Base-by-base conservation (phyloP, 2,113 vertebrate genomes). In the Otocyon megalotis region DNA sequence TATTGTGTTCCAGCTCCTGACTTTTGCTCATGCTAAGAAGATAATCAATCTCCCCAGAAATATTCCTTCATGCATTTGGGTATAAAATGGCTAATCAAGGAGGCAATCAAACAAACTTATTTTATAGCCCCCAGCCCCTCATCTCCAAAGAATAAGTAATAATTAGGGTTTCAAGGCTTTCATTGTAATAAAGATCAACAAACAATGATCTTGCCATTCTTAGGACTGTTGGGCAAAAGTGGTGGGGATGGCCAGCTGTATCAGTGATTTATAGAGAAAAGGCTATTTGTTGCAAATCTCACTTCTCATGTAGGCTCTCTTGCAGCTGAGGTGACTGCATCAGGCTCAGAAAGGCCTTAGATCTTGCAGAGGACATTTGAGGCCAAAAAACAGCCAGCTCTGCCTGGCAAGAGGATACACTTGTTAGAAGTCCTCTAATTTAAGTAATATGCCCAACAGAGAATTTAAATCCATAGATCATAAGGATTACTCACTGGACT, bases 11-110 rank as follows among this genome's bases (percentile, higher is more conserved):
- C 14, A 37, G 58, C 48, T 60, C 37, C 15, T 77, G 35, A 7
- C 54, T 86, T 96, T 95, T 92, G 69, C 48, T 60, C 28, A 35
- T 37, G 2, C 15, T 87, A 63, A 20, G 37, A 82, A 85, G 32
- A 86, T 19, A 93, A 76, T 24, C 32, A 63, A 60, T 60, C 76
- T 76, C 35, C 16, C 9, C 14, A 48, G n/a, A 94, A 71, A 43
- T 37, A 67, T 37, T 35, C 58, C 56, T 77, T 92, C n/a, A 56
- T 37, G 60, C 81, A 94, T 90, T 80, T 92, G 94, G 86, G 43
- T 11, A 1, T 71, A 95, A 92, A 91, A 56, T 85, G 92, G 37
- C 79, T 97, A 97, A 98, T 92, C 92, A 98, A 97, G 56, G 30
- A 90, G 63, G 32, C 56, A 97, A 83, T 91, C 93, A 97, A 97